Evolutionary conservation across 2,113 vertebrate species (phyloP), one percentile per base, ranked within the genome.

Genomic region (Cryptomyrus ogoouensis): DNA sequence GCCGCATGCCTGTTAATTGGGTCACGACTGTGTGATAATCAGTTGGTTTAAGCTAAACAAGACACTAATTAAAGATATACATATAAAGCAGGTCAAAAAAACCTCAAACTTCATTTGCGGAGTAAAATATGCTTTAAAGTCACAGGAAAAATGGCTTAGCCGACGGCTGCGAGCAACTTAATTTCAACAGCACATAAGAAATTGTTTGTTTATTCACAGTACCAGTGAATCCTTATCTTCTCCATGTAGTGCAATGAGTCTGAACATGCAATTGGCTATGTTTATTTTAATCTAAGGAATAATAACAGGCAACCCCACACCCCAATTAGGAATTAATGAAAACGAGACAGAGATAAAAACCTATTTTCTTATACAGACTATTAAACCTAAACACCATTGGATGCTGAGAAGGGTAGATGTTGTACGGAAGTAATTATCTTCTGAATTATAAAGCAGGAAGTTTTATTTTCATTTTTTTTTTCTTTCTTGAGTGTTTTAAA

Each of bases 241-340:
- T 92, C 92, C 90, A 93, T 96, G 96, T 96, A 95, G 94, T 94
- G 95, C 95, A 95, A 96, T 95, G 96, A 94, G 95, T 96, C 96
- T 96, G 94, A 96, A 96, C 96, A 96, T 95, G 95, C 95, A 94
- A 95, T 94, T 94, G 95, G 96, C 95, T 94, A 96, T 96, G 96
- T 96, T 96, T 96, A 96, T 96, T 96, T 96, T 96, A 96, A 96
- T 96, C 96, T 96, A 95, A 96, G 96, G 95, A 96, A 96, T 96
- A 96, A 96, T 96, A 96, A 96, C 96, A 95, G 95, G 95, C 96
- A 95, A 95, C 95, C 95, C 96, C 94, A 95, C 95, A 96, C 95
- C 96, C 95, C 95, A 96, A 96, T 96, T 96, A 96, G 96, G 96
- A 96, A 96, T 96, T 96, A 96, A 96, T 96, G 95, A 96, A 96